Evolutionary conservation across 2,888 invertebrate species (phyloP).

Genomic region (Spatulosminthurus flaviceps): DNA sequence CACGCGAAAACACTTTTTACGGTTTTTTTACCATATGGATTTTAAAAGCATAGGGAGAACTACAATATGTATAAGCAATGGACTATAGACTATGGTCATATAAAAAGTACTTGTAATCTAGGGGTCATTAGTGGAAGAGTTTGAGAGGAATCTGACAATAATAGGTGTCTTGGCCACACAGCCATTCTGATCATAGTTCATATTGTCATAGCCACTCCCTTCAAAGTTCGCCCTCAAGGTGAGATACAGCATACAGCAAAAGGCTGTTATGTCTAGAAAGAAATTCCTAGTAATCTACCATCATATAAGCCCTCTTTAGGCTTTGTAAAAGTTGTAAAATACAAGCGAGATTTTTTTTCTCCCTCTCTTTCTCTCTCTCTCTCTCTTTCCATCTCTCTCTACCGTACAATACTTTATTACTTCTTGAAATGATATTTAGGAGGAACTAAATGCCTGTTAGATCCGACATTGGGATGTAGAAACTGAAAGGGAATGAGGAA

Average conservation of each 20-base stretch:
- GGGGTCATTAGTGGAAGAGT: constrained; percentile 9
- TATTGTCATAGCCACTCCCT: constrained; percentile 10
- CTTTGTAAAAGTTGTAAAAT: neutral
- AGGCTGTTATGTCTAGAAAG: no score
- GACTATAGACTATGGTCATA: no score
- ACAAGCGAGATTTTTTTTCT: neutral
- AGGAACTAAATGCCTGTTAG: constrained; percentile 1
- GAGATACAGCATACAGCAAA: neutral
- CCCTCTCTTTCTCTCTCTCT: no score
- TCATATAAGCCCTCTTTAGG: neutral
- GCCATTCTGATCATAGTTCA: constrained; percentile 14
- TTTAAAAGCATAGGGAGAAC: neutral
- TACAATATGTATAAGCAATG: no score
- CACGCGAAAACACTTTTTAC: constrained; percentile 7
- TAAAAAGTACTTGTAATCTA: neutral
- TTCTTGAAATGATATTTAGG: constrained; percentile 9
- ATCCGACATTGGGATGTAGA: constrained; percentile 5
- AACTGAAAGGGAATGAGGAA: neutral
- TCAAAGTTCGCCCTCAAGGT: neutral
- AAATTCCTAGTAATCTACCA: neutral
- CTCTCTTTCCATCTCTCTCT: no score
- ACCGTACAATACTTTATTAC: constrained; percentile 13
- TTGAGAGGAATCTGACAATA: neutral
- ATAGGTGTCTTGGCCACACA: constrained; percentile 18
- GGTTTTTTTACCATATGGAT: neutral